Evolutionary conservation across 1,140 invertebrate species (phyloP).

Genomic region (Heliothis subflexa): DNA sequence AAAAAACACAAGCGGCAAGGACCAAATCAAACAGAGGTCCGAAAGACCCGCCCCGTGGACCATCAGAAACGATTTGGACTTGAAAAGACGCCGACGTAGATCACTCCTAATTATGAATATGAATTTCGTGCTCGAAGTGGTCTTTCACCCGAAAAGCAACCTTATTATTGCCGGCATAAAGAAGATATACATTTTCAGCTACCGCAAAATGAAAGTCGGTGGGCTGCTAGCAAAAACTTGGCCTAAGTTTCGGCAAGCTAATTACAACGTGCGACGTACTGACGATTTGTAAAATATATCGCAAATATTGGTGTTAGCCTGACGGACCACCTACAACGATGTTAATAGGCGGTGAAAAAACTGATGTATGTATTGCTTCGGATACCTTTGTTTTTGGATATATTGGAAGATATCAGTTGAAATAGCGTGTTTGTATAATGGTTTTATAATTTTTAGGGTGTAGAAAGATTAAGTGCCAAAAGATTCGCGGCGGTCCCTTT

Average conservation of each 20-base stretch:
- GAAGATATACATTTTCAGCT: neutral
- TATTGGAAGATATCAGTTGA: slow-evolving; percentile 15
- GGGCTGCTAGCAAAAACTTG: slow-evolving; percentile 29
- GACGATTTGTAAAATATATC: slow-evolving; percentile 44
- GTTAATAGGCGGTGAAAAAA: slow-evolving; percentile 37
- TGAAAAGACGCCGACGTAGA: slow-evolving; percentile 50
- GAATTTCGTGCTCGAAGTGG: neutral
- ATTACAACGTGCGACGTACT: slow-evolving; percentile 56
- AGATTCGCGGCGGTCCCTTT: slow-evolving; percentile 25
- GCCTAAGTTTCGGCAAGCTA: slow-evolving; percentile 55
- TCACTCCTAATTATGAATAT: slow-evolving; percentile 41
- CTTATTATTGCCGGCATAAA: neutral
- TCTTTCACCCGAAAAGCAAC: slow-evolving; percentile 1
- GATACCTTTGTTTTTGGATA: slow-evolving; percentile 10
- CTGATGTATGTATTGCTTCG: slow-evolving; percentile 3
- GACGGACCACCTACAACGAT: slow-evolving; percentile 43
- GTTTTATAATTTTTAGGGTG: neutral
- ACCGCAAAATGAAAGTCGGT: neutral
- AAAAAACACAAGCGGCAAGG: slow-evolving; percentile 54
- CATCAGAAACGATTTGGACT: slow-evolving; percentile 45
- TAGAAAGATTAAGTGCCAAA: slow-evolving; percentile 34
- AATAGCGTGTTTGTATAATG: slow-evolving; percentile 27
- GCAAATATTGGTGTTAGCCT: slow-evolving; percentile 49
- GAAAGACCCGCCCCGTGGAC: slow-evolving; percentile 43
- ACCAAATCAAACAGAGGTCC: slow-evolving; percentile 58